Evolutionary conservation across 1,140 invertebrate species (phyloP), one percentile per base, ranked within the genome.

Genomic region (Apocrypta bakeri): DNA sequence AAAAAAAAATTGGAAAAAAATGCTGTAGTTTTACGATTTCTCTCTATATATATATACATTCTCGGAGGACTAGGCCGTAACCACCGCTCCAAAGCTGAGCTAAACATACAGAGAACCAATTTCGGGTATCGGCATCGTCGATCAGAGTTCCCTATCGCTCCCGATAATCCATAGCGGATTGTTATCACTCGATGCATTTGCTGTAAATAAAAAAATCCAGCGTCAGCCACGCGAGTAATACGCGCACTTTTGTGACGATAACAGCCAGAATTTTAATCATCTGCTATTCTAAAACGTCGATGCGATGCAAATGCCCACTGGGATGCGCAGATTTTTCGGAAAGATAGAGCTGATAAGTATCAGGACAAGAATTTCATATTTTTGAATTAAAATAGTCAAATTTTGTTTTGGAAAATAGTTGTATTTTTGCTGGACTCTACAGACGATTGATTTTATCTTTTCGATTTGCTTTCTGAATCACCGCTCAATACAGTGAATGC

Each of bases 201-300:
- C n/a, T 82, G 66, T 79, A 82, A 82, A 85, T 85, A 85, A 85
- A 86, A 85, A 74, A 74, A 8, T 21, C 6, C n/a, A 17, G 17
- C 40, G 21, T 56, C 40, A 42, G 21, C 25, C 2, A 4, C 25
- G 48, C 29, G 72, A 29, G 48, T 64, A 76, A 76, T 76, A 76
- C 48, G 29, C 29, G 56, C 11, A 17, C 72, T 73, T 73, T 85
- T 64, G 33, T 66, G 73, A 80, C 81, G 86, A 86, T 88, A 87
- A 86, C 84, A 72, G 83, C 83, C 87, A 81, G 81, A 86, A 87
- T 85, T 87, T 87, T 87, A 86, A 87, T 87, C 85, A 83, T 79
- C 3, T 31, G 56, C 29, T 21, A 64, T 74, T 56, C 72, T 42
- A 42, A 42, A 73, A 73, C 37, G 71, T 42, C 33, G 37, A 40